Conservation (phyloP, 2,113 vertebrate species). For the Sander lucioperca region DNA sequence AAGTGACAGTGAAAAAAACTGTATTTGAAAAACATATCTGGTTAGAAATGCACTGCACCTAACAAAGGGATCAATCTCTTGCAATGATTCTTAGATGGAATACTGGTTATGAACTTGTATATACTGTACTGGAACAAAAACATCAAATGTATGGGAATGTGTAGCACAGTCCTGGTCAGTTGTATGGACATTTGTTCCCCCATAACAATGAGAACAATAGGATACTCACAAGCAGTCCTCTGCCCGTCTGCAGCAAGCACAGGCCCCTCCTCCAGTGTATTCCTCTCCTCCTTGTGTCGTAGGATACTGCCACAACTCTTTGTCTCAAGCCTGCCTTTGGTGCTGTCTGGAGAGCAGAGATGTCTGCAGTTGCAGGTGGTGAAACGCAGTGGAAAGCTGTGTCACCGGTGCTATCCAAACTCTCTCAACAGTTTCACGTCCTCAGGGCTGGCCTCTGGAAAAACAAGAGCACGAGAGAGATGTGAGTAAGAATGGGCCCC, state of each 20-base stretch:
- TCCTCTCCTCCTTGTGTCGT: constrained; percentile 45
- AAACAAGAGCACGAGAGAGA: constrained; percentile 77
- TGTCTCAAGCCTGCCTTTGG: constrained; percentile 50
- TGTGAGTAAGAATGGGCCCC: constrained; percentile 78
- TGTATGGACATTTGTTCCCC: constrained; percentile 34
- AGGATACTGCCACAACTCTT: constrained; percentile 52
- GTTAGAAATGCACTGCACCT: constrained; percentile 22
- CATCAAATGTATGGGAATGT: background rate
- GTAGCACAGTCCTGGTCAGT: constrained; percentile 1
- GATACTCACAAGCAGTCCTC: constrained; percentile 79
- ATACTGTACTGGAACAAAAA: background rate
- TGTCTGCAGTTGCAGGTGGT: constrained; percentile 36
- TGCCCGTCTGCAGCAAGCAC: constrained; percentile 40
- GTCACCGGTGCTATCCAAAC: constrained; percentile 63
- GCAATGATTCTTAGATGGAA: constrained; percentile 9
- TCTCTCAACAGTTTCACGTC: constrained; percentile 69
- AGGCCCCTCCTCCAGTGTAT: constrained; percentile 51
- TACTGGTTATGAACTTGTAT: constrained; percentile 18
- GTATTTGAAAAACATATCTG: constrained; percentile 29
- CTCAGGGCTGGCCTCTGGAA: constrained; percentile 73
- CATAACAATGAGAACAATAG: constrained; percentile 55
- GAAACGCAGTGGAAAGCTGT: constrained; percentile 29
- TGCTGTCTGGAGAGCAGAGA: constrained; percentile 31
- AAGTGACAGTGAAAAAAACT: constrained; percentile 26
- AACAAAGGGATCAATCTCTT: constrained; percentile 26